Base-by-base conservation (phyloP, 2,797 vertebrate genomes). In the Caiman crocodilus region DNA sequence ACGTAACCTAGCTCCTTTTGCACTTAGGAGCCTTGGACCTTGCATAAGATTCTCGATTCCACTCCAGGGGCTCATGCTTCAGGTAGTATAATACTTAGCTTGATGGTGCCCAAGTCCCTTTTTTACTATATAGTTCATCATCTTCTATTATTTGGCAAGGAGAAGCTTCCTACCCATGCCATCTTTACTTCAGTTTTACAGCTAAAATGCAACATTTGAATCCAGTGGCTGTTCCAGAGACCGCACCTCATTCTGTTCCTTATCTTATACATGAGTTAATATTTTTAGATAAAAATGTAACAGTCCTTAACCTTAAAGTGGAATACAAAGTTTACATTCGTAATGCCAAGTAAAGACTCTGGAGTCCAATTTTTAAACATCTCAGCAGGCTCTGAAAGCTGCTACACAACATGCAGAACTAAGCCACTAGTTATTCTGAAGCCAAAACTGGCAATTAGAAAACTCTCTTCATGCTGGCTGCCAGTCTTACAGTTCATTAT, bases 401-500 rank as follows among this genome's bases (percentile, higher is more conserved):
- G 64, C 75, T 90, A 32, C 32, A 61, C 90, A 82, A 94, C 79
- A 91, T 74, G 88, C 90, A 93, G 84, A 98, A 96, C 90, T 82
- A 96, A 97, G 94, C 95, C 91, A 56, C 84, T 71, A 91, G 84
- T 87, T 94, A 92, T 90, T 96, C 86, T 73, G 95, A 92, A 73
- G 94, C 96, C 96, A 97, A 93, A 96, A 87, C 79, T 88, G 93
- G 87, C 92, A 94, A 95, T 96, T 97, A 92, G 89, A 94, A 84
- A 42, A 95, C 94, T 93, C 95, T 94, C 92, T 95, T 96, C 92
- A 95, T 13, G 58, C 94, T 97, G 97, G 95, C 96, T 57, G 28
- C 84, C 82, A 83, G 87, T 96, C 95, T 93, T 91, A 76, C 87
- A 83, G 92, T 91, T 97, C 97, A 96, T 97, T 97, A 96, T 94